Conservation (phyloP, 2,888 invertebrate genomes). For the Phaonia tiefii region DNA sequence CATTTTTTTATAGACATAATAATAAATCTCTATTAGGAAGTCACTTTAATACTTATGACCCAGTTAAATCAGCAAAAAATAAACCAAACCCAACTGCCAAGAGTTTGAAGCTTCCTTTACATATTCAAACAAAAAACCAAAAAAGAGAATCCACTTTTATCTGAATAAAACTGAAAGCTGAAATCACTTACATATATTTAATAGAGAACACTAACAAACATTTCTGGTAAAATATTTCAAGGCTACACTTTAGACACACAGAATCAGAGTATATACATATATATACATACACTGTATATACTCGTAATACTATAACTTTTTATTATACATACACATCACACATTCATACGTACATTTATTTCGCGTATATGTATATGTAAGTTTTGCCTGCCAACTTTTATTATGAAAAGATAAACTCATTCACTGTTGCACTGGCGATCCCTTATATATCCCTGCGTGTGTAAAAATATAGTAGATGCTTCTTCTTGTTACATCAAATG, state of each 20-base stretch:
- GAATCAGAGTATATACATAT: neutral
- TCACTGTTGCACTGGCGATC: slow-evolving; percentile 39
- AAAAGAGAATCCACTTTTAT: slow-evolving; percentile 12
- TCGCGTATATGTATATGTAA: neutral
- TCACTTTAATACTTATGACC: slow-evolving; percentile 23
- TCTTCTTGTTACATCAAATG: too few relatives aligned
- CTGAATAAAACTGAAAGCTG: neutral
- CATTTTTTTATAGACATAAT: neutral
- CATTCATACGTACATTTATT: neutral
- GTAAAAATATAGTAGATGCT: too few relatives aligned
- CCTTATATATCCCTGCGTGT: slow-evolving; percentile 33
- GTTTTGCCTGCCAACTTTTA: slow-evolving; percentile 48
- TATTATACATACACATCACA: neutral
- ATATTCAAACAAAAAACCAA: neutral
- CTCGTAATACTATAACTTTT: neutral
- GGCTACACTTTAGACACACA: slow-evolving; percentile 9
- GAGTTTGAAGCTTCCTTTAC: slow-evolving; percentile 10
- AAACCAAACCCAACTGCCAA: slow-evolving; percentile 13
- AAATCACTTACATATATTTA: slow-evolving; percentile 22
- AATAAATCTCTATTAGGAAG: slow-evolving; percentile 27
- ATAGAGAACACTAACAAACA: slow-evolving; percentile 2
- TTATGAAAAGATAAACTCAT: slow-evolving; percentile 45
- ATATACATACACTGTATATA: neutral
- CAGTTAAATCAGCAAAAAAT: too few relatives aligned
- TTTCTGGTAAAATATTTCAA: slow-evolving; percentile 14